Evolutionary conservation across 1,140 invertebrate genomes (phyloP).

Genomic region (Carposina sasakii): DNA sequence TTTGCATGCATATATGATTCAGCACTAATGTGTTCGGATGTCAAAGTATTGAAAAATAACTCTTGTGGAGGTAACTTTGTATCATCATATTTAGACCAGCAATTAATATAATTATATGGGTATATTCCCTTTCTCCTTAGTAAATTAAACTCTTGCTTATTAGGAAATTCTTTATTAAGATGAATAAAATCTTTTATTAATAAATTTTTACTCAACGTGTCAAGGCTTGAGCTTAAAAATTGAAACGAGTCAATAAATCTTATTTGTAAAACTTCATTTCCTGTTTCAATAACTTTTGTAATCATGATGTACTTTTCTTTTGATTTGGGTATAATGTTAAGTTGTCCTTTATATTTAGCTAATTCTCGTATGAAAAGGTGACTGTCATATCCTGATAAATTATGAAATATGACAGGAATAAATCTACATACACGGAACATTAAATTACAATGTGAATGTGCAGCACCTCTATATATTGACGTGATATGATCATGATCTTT

Average conservation of each 20-base stretch:
- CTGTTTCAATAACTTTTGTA: conserved; percentile 31
- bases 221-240: conserved; percentile 32
- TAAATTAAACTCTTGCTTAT: conserved; percentile 32
- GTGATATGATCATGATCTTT: too few species aligned
- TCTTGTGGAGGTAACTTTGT: conserved; percentile 30
- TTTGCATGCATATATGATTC: conserved; percentile 61
- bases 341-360: conserved; percentile 32
- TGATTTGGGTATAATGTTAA: conserved; percentile 46
- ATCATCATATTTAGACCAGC: conserved; percentile 37
- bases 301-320: too few species aligned
- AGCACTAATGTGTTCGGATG: conserved; percentile 26
- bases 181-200: conserved; percentile 38
- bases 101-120: conserved; percentile 42
- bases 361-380: too few species aligned
- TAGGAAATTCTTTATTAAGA: conserved; percentile 18
- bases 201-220: conserved; percentile 23
- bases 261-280: conserved; percentile 26
- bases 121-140: conserved; percentile 42
- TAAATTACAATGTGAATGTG: conserved; percentile 12
- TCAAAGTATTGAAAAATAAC: conserved; percentile 47
- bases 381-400: too few species aligned
- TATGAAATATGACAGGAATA: too few species aligned
- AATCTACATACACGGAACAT: conserved; percentile 8
- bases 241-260: conserved; percentile 44
- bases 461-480: too few species aligned